phyloP scores from a whole-genome alignment of 2,797 vertebrate genomes.

The Nasua narica region DNA sequence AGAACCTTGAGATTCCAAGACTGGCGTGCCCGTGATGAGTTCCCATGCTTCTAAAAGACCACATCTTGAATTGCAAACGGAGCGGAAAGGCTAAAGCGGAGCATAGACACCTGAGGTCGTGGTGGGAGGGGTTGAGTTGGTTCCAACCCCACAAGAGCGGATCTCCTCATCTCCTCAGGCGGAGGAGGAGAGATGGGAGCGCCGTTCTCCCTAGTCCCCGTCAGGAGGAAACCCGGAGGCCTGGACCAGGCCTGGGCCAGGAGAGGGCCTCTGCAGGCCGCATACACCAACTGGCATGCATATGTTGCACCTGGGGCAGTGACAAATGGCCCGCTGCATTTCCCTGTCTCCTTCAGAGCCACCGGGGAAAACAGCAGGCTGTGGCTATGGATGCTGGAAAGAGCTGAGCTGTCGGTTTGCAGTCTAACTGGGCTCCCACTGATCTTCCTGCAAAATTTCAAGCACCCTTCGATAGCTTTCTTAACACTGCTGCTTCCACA shows the following conservation, averaged over 20 bases:
- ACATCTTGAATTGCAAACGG: slow-evolving; percentile 12
- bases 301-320: slow-evolving; percentile 8
- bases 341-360: slow-evolving; percentile 22
- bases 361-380: slow-evolving; percentile 68
- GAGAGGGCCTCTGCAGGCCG: neutral
- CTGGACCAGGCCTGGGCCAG: neutral
- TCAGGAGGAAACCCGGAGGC: neutral
- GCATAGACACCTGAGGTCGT: neutral
- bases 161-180: neutral
- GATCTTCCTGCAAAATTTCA: slow-evolving; percentile 51
- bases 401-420: neutral
- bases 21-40: neutral
- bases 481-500: neutral
- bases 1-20: neutral
- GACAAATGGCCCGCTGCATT: slow-evolving; percentile 59
- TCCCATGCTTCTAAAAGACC: neutral
- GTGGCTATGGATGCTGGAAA: slow-evolving; percentile 34
- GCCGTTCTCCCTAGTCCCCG: neutral
- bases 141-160: neutral
- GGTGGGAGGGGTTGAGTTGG: neutral
- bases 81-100: neutral
- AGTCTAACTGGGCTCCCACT: neutral
- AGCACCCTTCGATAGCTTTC: neutral
- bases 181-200: neutral
- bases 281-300: neutral